Evolutionary conservation across 2,888 invertebrate genomes (phyloP), one percentile per base, ranked within the genome.

Genomic region (Thyatira batis): DNA sequence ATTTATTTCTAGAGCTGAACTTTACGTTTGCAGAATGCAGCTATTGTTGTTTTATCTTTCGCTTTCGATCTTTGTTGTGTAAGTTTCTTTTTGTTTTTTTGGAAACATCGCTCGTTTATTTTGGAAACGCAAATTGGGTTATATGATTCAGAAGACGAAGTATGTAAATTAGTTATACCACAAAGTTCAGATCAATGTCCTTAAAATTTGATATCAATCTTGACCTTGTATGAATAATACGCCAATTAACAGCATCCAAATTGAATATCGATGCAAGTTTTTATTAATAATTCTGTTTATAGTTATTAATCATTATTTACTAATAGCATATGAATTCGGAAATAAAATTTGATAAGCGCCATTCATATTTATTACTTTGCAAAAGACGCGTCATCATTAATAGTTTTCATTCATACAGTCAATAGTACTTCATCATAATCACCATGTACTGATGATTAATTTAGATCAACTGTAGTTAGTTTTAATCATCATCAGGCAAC

Each of bases 1-100:
- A 69, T 73, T 80, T 87, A 85, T 85, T 85, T 85, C 78, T 75
- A 82, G 82, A 76, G 65, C 44, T 84, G 84, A 84, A 81, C 84
- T 84, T 84, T 83, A 70, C 59, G 30, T 39, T 39, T 25, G 58
- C 17, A 61, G 67, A 74, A 81, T 71, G 83, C 66, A 67, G 70
- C 76, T 77, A 71, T 78, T 76, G 71, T 77, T 67, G 62, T 61
- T 54, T 72, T 78, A 83, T 82, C 80, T 65, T 53, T 58, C 67
- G 71, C 76, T 78, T 80, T 75, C 76, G 69, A 84, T 81, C 80
- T 63, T 49, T 52, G 63, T 39, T 39, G 39, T 17, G 6, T 17
- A 39, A 39, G 39, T 39, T 39, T 39, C 8, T 39, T 17, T 8
- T 8, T n/a, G 8, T 39, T 39, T 17, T 33, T 39, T 39, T 39